These are phyloP conservation scores for Drosophila nigricruria DNA, from an alignment of 2,888 invertebrate genomes.

Conservation along the genomic window DNA sequence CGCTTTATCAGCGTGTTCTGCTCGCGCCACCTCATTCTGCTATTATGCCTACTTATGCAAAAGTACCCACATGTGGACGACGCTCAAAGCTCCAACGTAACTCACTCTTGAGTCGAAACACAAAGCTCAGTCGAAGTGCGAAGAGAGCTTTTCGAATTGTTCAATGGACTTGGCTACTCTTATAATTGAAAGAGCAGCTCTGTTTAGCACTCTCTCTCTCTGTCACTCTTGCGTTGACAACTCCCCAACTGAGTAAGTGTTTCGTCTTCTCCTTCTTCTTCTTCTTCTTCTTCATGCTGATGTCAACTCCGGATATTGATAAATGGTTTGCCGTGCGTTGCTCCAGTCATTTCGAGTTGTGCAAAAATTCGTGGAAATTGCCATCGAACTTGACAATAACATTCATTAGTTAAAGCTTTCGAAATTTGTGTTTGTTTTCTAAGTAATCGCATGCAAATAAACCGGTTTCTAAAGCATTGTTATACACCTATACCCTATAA, in stretches of 20 bases:
- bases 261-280: not conserved
- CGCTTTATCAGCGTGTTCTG: slow-evolving; percentile 51
- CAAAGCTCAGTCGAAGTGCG: slow-evolving; percentile 10
- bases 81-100: slow-evolving; percentile 17
- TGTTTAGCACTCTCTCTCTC: not conserved
- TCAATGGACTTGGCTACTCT: slow-evolving; percentile 1
- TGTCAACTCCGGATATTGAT: slow-evolving; percentile 20
- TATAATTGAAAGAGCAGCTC: slow-evolving; percentile 7
- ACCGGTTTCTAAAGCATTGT: slow-evolving; percentile 48
- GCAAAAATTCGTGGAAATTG: slow-evolving; percentile 46
- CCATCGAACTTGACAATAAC: slow-evolving; percentile 50
- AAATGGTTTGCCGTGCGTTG: slow-evolving; percentile 19
- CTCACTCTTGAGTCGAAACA: slow-evolving; percentile 20
- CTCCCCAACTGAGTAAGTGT: not conserved
- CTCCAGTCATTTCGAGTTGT: slow-evolving; percentile 14
- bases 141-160: slow-evolving; percentile 9
- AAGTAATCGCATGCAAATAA: slow-evolving; percentile 59
- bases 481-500: slow-evolving; percentile 8
- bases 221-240: not conserved
- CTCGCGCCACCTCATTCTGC: slow-evolving; percentile 8
- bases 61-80: slow-evolving; percentile 30
- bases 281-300: slow-evolving; percentile 8
- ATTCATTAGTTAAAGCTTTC: slow-evolving; percentile 59
- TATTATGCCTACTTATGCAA: slow-evolving; percentile 49
- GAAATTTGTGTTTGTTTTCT: slow-evolving; percentile 45